Evolutionary conservation across 1,140 invertebrate species (phyloP).

Genomic region (Prorops nasuta): DNA sequence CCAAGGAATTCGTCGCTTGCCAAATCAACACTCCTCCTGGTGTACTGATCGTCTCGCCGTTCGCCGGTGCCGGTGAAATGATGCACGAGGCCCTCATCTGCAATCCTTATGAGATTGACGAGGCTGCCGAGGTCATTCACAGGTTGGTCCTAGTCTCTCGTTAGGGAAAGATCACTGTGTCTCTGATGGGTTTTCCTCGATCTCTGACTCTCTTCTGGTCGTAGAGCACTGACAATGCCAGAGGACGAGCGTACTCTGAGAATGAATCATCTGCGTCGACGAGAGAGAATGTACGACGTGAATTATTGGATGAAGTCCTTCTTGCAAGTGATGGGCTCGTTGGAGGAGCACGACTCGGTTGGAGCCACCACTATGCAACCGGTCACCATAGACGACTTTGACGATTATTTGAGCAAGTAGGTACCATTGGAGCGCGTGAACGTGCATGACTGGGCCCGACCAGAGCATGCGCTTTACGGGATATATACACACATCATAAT

Average conservation of each 20-base stretch:
- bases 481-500: slow-evolving; percentile 10
- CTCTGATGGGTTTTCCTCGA: too few species aligned
- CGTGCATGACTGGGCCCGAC: slow-evolving; percentile 47
- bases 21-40: slow-evolving; percentile 85
- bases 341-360: slow-evolving; percentile 77
- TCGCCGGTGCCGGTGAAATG: slow-evolving; percentile 86
- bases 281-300: slow-evolving; percentile 81
- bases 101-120: slow-evolving; percentile 87
- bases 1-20: slow-evolving; percentile 91
- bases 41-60: slow-evolving; percentile 85
- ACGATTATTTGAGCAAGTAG: slow-evolving; percentile 80
- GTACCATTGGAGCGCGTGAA: slow-evolving; percentile 33
- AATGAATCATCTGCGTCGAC: slow-evolving; percentile 79
- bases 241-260: slow-evolving; percentile 82
- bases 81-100: slow-evolving; percentile 89
- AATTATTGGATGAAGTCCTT: slow-evolving; percentile 88
- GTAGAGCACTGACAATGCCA: slow-evolving; percentile 83
- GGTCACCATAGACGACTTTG: slow-evolving; percentile 83
- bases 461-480: slow-evolving; percentile 37
- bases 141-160: slow-evolving; percentile 48
- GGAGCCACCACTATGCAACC: slow-evolving; percentile 81
- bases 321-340: slow-evolving; percentile 79
- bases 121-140: slow-evolving; percentile 82
- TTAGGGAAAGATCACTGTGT: background rate
- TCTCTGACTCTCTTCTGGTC: background rate